Evolutionary conservation across 2,888 invertebrate genomes (phyloP).

Genomic region (Orthosia incerta): DNA sequence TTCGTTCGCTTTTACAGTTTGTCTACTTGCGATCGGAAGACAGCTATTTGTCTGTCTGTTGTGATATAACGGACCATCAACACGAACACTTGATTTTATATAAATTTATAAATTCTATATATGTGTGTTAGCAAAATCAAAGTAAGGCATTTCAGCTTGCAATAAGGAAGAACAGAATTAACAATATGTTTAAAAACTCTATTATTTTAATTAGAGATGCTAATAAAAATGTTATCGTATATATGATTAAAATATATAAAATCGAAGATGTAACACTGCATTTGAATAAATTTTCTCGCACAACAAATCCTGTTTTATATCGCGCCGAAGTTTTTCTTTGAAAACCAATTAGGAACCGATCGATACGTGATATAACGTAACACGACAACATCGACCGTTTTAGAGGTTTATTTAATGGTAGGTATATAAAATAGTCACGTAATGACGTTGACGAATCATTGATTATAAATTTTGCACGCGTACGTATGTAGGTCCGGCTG

Average conservation of each 20-base stretch:
- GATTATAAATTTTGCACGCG: constrained; percentile 73
- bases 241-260: constrained; percentile 1
- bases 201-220: constrained; percentile 17
- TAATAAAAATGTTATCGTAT: background rate
- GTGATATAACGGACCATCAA: constrained; percentile 64
- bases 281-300: constrained; percentile 25
- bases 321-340: constrained; percentile 54
- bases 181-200: background rate
- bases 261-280: constrained; percentile 19
- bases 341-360: constrained; percentile 69
- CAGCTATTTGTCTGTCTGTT: constrained; percentile 67
- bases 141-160: constrained; percentile 7
- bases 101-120: constrained; percentile 37
- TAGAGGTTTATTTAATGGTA: constrained; percentile 66
- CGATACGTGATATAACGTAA: constrained; percentile 74
- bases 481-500: constrained; percentile 72
- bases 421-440: constrained; percentile 76
- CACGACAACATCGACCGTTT: constrained; percentile 65
- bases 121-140: constrained; percentile 10
- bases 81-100: constrained; percentile 49
- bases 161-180: constrained; percentile 30
- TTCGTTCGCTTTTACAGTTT: constrained; percentile 66
- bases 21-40: constrained; percentile 68
- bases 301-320: constrained; percentile 44
- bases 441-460: constrained; percentile 66